Evolutionary conservation across 2,797 vertebrate species (phyloP).

Genomic region (Acanthis flammea): DNA sequence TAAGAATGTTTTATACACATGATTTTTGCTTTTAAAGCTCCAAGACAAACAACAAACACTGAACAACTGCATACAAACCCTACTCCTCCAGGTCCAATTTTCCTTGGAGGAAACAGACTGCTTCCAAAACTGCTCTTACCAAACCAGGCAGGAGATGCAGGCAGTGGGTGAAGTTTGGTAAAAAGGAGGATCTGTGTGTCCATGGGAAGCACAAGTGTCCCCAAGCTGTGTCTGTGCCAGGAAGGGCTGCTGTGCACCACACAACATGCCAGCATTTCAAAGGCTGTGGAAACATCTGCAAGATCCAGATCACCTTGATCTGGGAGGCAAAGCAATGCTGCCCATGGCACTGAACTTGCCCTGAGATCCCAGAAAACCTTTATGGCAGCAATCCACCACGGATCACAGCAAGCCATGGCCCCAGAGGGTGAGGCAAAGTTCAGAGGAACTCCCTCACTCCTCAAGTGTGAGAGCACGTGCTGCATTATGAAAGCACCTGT

Average conservation of each 20-base stretch:
- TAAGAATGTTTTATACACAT: background rate
- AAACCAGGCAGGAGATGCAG: background rate
- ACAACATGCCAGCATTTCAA: accelerated
- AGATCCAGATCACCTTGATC: background rate
- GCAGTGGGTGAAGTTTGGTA: background rate
- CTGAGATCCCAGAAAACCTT: background rate
- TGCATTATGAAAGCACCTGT: background rate
- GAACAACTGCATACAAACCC: background rate
- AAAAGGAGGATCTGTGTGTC: background rate
- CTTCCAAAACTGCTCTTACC: background rate
- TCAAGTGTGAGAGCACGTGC: background rate
- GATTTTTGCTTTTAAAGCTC: background rate
- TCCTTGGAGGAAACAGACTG: background rate
- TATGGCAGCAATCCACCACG: background rate
- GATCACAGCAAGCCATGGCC: accelerated
- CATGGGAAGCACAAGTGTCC: accelerated
- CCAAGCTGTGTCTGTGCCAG: accelerated
- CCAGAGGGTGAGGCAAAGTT: accelerated
- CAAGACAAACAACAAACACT: background rate
- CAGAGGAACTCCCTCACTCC: background rate
- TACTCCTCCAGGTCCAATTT: accelerated
- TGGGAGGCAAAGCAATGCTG: background rate
- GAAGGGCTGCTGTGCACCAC: background rate
- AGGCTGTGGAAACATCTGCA: background rate
- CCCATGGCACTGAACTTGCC: too few relatives aligned